Evolutionary conservation across 2,888 invertebrate species (phyloP), one percentile per base, ranked within the genome.

Genomic region (Rambutsinella grinnellia): DNA sequence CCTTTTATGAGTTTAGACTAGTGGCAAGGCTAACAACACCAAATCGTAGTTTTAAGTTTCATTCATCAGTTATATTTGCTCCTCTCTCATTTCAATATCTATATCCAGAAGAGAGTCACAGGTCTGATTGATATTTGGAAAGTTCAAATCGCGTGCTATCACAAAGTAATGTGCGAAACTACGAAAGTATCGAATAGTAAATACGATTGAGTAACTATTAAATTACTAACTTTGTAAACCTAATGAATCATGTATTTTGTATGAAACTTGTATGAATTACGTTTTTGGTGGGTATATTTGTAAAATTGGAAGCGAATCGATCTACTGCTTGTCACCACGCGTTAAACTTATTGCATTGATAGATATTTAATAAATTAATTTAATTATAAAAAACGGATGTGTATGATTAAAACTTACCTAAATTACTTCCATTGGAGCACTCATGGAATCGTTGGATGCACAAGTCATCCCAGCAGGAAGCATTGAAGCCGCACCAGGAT

Each of bases 351-450:
- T n/a, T n/a, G n/a, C n/a, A n/a, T n/a, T n/a, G n/a, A n/a, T n/a
- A n/a, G n/a, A n/a, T n/a, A n/a, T n/a, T n/a, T n/a, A n/a, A n/a
- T n/a, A n/a, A n/a, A n/a, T n/a, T n/a, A n/a, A n/a, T n/a, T n/a
- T n/a, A n/a, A n/a, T n/a, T n/a, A n/a, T n/a, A n/a, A n/a, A n/a
- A n/a, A n/a, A n/a, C n/a, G n/a, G n/a, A n/a, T n/a, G n/a, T n/a
- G n/a, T n/a, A n/a, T n/a, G n/a, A 36, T 13, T 36, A 36, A 36
- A 36, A 36, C 17, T 13, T 17, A 23, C 15, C 71, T 80, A 80
- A 28, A 80, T 80, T 5, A 80, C 80, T 78, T 80, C 80, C 80
- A 80, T 80, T 2, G 80, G 80, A n/a, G 76, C 68, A 36, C 67
- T 76, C 66, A 78, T 61, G 17, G 80, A 78, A 51, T 76, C 71